Evolutionary conservation across 2,797 vertebrate genomes (phyloP).

Genomic region (Xiphorhynchus erythropygius): DNA sequence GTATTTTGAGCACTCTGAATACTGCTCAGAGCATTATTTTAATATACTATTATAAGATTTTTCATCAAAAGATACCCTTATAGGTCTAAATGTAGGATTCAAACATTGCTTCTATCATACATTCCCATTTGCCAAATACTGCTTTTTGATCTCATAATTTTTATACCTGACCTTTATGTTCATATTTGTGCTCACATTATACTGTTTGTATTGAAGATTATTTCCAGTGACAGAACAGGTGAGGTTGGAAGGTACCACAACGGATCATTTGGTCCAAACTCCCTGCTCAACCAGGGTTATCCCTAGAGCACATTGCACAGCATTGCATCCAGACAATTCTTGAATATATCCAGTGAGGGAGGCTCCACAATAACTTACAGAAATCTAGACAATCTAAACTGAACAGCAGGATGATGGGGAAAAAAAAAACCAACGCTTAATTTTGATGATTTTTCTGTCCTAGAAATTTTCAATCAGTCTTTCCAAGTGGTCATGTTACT

Average conservation of each 20-base stretch:
- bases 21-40: background rate
- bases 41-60: background rate
- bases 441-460: background rate
- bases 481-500: background rate
- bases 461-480: background rate
- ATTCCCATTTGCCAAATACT: background rate
- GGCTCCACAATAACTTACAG: background rate
- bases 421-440: background rate
- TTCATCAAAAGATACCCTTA: background rate
- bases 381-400: background rate
- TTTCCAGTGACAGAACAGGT: background rate
- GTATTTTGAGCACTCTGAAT: background rate
- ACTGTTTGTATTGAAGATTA: background rate
- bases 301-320: background rate
- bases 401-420: background rate
- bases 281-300: background rate
- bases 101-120: background rate
- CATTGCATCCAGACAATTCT: fast-evolving
- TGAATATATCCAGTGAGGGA: background rate
- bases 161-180: background rate
- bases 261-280: background rate
- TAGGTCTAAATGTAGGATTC: background rate
- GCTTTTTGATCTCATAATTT: background rate
- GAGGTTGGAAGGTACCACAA: background rate
- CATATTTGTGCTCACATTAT: background rate